Base-by-base conservation (phyloP, 2,888 invertebrate species). In the Ferdinandea cuprea region DNA sequence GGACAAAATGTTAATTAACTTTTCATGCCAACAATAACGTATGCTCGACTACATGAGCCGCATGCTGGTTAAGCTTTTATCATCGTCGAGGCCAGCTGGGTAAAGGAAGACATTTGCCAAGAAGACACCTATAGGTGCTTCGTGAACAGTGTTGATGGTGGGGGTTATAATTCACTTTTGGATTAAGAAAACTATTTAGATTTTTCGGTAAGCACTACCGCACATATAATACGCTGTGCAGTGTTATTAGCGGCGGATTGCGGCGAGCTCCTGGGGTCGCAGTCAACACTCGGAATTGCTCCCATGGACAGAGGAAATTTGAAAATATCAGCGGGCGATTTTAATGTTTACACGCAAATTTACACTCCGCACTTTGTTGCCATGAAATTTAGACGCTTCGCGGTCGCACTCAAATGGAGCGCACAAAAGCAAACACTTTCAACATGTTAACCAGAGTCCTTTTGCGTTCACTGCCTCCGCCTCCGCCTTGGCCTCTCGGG, bases 281-380 rank as follows among this genome's bases (percentile, higher is more conserved):
- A 83, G 83, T 83, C 83, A 83, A 83, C 83, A 83, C 83, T 83
- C 78, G 63, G 50, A 66, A 83, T 83, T 58, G 83, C 83, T 63
- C 83, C 66, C 83, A 79, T 79, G 84, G 84, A 37, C 46, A 72
- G 71, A 85, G 83, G 76, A 86, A 85, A 86, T 86, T 86, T 86
- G 85, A 86, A 86, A 86, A 87, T 88, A 88, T 86, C 90, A 90
- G 90, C 90, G 89, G 90, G 90, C 89, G 90, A 88, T 88, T 90
- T 88, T 88, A 90, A 89, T 90, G 91, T 90, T 90, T 90, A 90
- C 91, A 90, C 90, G 90, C 91, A 88, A 90, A 90, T 90, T 90
- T 90, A 90, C 90, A 90, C 90, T 90, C 89, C 88, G 71, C 81
- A 79, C 77, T 85, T 85, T 78, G 80, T 78, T 80, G 77, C 73